Evolutionary conservation across 1,140 invertebrate species (phyloP).

Genomic region (Littorina saxatilis): DNA sequence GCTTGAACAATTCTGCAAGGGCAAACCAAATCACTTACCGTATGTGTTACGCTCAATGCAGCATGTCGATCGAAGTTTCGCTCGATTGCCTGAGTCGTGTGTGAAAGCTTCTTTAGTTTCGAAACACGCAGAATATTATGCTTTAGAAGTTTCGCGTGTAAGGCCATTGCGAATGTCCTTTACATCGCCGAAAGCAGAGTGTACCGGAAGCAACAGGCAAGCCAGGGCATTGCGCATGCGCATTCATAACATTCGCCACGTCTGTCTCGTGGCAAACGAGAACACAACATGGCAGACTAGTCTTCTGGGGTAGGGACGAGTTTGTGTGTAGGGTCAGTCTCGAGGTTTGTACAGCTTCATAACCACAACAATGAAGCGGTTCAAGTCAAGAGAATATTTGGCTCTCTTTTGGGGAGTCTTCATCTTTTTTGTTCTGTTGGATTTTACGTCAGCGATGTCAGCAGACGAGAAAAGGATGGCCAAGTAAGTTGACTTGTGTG

Average conservation of each 20-base stretch:
- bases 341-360: not conserved
- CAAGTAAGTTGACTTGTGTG: constrained; percentile 7
- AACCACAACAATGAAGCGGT: not conserved
- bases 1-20: too few relatives aligned
- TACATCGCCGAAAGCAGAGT: constrained; percentile 6
- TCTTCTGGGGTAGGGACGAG: not conserved
- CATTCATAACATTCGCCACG: not conserved
- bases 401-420: constrained; percentile 5
- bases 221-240: not conserved
- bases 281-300: constrained; percentile 38
- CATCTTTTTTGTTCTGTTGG: constrained; percentile 11
- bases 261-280: constrained; percentile 13
- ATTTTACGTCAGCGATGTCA: not conserved
- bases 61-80: constrained; percentile 6
- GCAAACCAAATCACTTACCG: constrained; percentile 20
- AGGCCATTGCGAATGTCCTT: constrained; percentile 32
- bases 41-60: not conserved
- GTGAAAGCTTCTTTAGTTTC: constrained; percentile 19
- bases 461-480: constrained; percentile 32
- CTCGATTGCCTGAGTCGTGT: constrained; percentile 25
- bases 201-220: constrained; percentile 13
- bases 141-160: constrained; percentile 21
- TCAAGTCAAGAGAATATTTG: not conserved
- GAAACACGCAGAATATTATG: constrained; percentile 31
- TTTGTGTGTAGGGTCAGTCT: not conserved